Evolutionary conservation across 1,140 invertebrate genomes (phyloP).

Genomic region (Drosophila seguyi): DNA sequence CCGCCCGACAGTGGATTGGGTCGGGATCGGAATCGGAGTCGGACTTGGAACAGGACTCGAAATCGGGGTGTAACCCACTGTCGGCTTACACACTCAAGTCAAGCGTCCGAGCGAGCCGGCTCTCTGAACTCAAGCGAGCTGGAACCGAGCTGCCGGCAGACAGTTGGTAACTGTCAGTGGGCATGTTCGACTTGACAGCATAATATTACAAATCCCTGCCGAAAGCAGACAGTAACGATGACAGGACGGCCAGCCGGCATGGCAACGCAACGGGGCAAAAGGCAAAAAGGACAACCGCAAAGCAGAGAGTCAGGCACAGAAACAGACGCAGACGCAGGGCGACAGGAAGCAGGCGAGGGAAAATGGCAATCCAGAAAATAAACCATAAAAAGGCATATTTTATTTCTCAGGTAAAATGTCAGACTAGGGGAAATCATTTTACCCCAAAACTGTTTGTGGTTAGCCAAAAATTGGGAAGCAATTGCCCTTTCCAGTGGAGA

Average conservation of each 20-base stretch:
- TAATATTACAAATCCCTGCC: conserved; percentile 83
- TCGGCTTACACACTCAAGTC: conserved; percentile 70
- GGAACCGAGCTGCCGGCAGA: conserved; percentile 51
- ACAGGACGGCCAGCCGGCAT: conserved; percentile 51
- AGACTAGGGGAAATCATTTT: conserved; percentile 37
- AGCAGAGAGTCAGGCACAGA: conserved; percentile 2
- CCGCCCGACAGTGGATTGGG: conserved; percentile 28
- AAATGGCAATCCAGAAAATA: conserved; percentile 11
- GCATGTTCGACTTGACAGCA: conserved; percentile 83
- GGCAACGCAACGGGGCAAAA: conserved; percentile 24
- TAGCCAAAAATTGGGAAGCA: conserved; percentile 25
- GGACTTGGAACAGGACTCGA: conserved; percentile 8
- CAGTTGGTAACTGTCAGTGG: conserved; percentile 81
- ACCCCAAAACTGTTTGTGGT: conserved; percentile 30
- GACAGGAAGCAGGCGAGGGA: conserved; percentile 2
- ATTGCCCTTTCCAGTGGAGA: conserved; percentile 14
- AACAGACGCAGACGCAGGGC: conserved; percentile 7
- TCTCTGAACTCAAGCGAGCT: conserved; percentile 37
- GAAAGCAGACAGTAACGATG: conserved; percentile 80
- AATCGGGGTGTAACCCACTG: conserved; percentile 62
- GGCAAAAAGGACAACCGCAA: conserved; percentile 51
- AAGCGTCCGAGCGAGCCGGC: conserved; percentile 22
- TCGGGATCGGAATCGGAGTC: conserved; percentile 21
- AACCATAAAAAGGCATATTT: conserved; percentile 53
- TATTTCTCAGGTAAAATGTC: conserved; percentile 44